These are phyloP conservation scores for Cylloceria caligata DNA, from an alignment of 2,888 invertebrate species.

Conservation along the genomic window DNA sequence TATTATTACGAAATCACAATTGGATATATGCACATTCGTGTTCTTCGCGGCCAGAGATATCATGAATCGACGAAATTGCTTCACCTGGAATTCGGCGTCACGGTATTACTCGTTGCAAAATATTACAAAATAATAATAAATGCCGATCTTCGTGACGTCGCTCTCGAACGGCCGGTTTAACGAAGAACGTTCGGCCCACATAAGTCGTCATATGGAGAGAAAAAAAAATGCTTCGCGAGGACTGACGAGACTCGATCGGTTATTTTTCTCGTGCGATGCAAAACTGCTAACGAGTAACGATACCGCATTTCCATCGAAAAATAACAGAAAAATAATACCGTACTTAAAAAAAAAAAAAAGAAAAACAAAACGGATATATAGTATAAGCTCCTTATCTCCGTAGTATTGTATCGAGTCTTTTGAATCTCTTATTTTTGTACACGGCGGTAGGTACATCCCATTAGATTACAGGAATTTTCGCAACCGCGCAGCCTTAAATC, in stretches of 20 bases:
- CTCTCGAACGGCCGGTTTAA: slow-evolving; percentile 30
- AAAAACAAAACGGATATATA: slow-evolving; percentile 55
- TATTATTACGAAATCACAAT: slow-evolving; percentile 65
- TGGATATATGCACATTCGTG: slow-evolving; percentile 63
- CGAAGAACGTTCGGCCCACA: slow-evolving; percentile 67
- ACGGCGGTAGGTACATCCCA: slow-evolving; percentile 75
- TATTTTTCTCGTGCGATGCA: slow-evolving; percentile 23
- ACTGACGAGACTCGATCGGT: slow-evolving; percentile 38
- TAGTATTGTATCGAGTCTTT: slow-evolving; percentile 78
- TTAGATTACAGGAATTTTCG: slow-evolving; percentile 57
- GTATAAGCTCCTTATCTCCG: slow-evolving; percentile 76
- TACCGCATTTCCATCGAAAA: slow-evolving; percentile 57
- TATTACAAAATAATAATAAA: slow-evolving; percentile 40
- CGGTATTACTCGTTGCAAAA: slow-evolving; percentile 36
- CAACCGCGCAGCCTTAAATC: slow-evolving; percentile 46
- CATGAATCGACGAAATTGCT: slow-evolving; percentile 37
- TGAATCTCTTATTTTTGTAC: slow-evolving; percentile 77
- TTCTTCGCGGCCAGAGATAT: slow-evolving; percentile 51
- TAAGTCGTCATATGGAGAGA: slow-evolving; percentile 58
- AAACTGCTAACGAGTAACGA: slow-evolving; percentile 60
- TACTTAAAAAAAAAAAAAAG: slow-evolving; percentile 56
- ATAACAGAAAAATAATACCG: slow-evolving; percentile 61
- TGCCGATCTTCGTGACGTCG: slow-evolving; percentile 21
- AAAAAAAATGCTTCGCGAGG: slow-evolving; percentile 41
- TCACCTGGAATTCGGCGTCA: slow-evolving; percentile 40